A percentile compares a stretch with the other conserved stretches of the same genome.
phyloP scores from a whole-genome alignment of 2,113 vertebrate species.

The Stegastes partitus region DNA sequence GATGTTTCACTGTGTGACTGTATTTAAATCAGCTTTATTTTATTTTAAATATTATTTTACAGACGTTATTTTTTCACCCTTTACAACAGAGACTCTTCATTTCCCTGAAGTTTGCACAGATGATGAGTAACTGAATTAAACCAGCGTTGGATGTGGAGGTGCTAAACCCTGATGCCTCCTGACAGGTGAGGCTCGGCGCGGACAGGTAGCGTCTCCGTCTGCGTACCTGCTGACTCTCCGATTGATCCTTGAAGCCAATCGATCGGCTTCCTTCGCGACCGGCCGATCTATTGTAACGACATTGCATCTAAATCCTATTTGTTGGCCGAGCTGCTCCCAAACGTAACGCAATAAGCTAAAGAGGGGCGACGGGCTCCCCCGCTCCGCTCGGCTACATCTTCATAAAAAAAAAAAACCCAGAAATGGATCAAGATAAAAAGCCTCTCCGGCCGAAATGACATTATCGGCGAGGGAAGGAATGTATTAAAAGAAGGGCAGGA shows the following conservation, averaged over 20 bases:
- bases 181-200: constrained; percentile 5
- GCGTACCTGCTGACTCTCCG: constrained; percentile 48
- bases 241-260: constrained; percentile 78
- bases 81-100: too few relatives aligned
- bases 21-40: too few relatives aligned
- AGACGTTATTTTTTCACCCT: too few relatives aligned
- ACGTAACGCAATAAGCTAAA: constrained; percentile 79
- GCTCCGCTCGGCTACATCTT: constrained; percentile 66
- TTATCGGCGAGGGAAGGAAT: constrained; percentile 71
- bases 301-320: constrained; percentile 81
- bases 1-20: too few relatives aligned
- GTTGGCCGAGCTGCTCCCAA: constrained; percentile 75
- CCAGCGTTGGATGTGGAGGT: too few relatives aligned
- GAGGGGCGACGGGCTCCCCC: constrained; percentile 58
- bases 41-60: too few relatives aligned
- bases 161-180: background rate
- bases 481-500: constrained; percentile 54
- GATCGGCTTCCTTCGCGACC: constrained; percentile 69
- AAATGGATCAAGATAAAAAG: constrained; percentile 73
- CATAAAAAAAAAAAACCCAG: constrained; percentile 73
- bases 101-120: too few relatives aligned
- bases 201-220: constrained; percentile 38
- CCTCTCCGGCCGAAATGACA: constrained; percentile 70
- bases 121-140: too few relatives aligned
- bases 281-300: constrained; percentile 79